These are phyloP conservation scores for Pseudochirops cupreus DNA, from an alignment of 2,797 vertebrate species.

Conservation along the genomic window DNA sequence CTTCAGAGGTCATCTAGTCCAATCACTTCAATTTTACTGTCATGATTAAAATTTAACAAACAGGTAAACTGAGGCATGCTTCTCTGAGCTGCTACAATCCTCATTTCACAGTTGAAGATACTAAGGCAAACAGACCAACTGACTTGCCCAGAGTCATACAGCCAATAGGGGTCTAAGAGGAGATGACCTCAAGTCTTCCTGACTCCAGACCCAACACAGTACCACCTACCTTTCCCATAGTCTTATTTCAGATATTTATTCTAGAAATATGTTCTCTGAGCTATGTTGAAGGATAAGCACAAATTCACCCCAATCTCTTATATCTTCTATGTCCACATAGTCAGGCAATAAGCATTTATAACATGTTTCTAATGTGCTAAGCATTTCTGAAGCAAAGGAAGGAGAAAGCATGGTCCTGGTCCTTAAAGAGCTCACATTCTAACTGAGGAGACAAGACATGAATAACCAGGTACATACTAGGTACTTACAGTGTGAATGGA, in stretches of 20 bases:
- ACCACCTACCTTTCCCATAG: background rate
- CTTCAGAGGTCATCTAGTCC: background rate
- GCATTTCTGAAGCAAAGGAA: background rate
- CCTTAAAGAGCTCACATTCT: background rate
- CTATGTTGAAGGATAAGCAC: background rate
- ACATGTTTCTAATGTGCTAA: background rate
- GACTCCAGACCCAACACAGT: background rate
- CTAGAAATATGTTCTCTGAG: background rate
- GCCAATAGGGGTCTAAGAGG: background rate
- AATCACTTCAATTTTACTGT: background rate
- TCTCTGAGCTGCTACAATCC: background rate
- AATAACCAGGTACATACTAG: background rate
- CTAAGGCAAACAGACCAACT: background rate
- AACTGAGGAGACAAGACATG: background rate
- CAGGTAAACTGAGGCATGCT: background rate
- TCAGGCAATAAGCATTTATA: background rate
- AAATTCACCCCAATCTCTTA: background rate
- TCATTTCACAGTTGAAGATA: background rate
- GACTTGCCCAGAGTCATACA: background rate
- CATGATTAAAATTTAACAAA: background rate
- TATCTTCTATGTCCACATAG: background rate
- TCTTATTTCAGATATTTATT: background rate
- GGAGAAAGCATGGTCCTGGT: background rate
- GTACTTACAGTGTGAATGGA: background rate
- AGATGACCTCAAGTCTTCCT: background rate